Evolutionary conservation across 2,888 invertebrate genomes (phyloP).

Genomic region (Diploptera punctata): DNA sequence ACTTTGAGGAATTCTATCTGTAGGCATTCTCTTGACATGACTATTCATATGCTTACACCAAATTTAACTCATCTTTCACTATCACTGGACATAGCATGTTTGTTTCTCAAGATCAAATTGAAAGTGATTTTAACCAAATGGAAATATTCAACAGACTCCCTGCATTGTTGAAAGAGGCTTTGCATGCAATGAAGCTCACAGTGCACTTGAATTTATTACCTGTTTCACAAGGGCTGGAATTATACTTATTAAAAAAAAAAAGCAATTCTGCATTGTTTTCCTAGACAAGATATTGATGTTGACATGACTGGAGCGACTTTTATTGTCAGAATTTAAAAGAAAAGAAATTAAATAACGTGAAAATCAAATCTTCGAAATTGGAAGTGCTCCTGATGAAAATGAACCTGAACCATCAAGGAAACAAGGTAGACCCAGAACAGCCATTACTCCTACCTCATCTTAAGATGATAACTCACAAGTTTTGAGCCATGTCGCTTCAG

Average conservation of each 20-base stretch:
- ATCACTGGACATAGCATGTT: constrained; percentile 46
- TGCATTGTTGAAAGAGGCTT: neutral
- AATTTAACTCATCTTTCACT: constrained; percentile 46
- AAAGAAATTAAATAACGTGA: neutral
- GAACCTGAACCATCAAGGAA: neutral
- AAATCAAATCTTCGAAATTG: neutral
- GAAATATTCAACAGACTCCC: constrained; percentile 35
- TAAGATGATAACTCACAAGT: neutral
- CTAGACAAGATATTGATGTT: neutral
- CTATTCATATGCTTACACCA: no score
- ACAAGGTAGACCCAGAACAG: neutral
- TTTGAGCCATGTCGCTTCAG: neutral
- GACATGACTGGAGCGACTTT: neutral
- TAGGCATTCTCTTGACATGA: no score
- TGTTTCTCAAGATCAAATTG: constrained; percentile 47
- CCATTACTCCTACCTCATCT: neutral
- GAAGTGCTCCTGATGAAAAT: neutral
- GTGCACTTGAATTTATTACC: neutral
- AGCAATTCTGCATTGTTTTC: constrained; percentile 6
- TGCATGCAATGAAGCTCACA: neutral
- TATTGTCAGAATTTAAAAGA: neutral
- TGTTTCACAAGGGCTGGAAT: constrained; percentile 8
- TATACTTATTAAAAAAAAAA: neutral
- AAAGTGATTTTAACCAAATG: constrained; percentile 40
- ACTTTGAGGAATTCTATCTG: no score